These are phyloP conservation scores for Apus apus DNA, from an alignment of 2,113 vertebrate species.

Conservation along the genomic window DNA sequence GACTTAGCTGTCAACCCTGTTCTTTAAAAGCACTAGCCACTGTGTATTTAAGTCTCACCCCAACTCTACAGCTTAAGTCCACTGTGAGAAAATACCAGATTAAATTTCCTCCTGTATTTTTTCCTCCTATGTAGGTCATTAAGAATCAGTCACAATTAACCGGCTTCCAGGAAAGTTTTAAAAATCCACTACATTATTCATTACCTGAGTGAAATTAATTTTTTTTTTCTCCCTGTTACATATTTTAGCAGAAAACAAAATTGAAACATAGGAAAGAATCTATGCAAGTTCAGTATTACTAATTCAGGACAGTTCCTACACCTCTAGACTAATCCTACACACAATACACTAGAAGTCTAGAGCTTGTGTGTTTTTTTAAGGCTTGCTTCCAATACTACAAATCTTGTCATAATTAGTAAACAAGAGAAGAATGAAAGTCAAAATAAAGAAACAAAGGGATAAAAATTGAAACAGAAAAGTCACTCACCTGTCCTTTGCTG, in stretches of 20 bases:
- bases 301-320: not conserved
- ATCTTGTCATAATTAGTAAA: not conserved
- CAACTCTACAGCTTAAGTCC: not conserved
- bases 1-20: not conserved
- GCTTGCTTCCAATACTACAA: not conserved
- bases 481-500: slow-evolving; percentile 45
- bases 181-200: not conserved
- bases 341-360: not conserved
- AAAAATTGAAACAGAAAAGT: slow-evolving; percentile 10
- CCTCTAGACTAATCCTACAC: not conserved
- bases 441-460: slow-evolving; percentile 21
- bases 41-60: not conserved
- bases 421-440: not conserved
- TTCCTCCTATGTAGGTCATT: not conserved
- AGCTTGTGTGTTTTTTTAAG: not conserved
- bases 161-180: not conserved
- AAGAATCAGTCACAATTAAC: not conserved
- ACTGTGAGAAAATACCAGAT: not conserved
- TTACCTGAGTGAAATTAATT: not conserved
- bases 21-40: not conserved
- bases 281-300: not conserved
- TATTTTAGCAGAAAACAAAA: not conserved
- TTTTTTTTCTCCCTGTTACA: not conserved
- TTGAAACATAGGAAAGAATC: not conserved
- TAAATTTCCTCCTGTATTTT: not conserved